A percentile compares a stretch with the other conserved stretches of the same genome.
These are phyloP conservation scores for Aselliscus stoliczkanus DNA, from an alignment of 2,797 vertebrate genomes.

Conservation along the genomic window DNA sequence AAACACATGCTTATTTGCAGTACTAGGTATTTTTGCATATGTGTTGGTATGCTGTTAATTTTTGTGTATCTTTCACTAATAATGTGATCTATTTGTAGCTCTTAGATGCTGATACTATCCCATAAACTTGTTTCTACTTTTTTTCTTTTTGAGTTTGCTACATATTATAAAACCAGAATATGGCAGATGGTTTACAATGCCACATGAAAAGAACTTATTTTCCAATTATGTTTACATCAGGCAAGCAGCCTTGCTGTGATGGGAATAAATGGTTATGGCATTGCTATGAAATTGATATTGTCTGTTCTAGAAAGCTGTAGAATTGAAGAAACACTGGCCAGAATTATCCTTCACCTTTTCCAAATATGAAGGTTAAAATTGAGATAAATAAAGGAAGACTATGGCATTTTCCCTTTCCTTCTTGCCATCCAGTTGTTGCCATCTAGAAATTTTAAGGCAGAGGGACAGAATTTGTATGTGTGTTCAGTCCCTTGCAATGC, in stretches of 20 bases:
- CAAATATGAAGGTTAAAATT: slow-evolving; percentile 8
- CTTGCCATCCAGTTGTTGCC: background rate
- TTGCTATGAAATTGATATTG: background rate
- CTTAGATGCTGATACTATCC: background rate
- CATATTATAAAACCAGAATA: background rate
- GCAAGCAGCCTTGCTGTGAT: background rate
- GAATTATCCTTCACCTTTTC: slow-evolving; percentile 8
- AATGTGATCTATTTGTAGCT: background rate
- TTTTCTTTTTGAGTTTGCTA: background rate
- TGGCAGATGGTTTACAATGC: background rate
- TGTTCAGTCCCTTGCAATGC: background rate
- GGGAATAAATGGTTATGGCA: background rate
- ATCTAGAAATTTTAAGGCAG: background rate
- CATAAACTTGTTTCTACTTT: background rate
- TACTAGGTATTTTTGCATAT: background rate
- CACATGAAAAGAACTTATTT: background rate
- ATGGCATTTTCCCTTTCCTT: background rate
- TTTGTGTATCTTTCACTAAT: background rate
- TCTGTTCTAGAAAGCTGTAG: background rate
- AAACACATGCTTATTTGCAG: background rate
- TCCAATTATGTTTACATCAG: background rate
- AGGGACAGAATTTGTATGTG: background rate
- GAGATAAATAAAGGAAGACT: background rate
- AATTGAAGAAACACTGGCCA: background rate
- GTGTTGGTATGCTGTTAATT: background rate